Base-by-base conservation (phyloP, 2,888 invertebrate species). In the Aphodius sticticus region DNA sequence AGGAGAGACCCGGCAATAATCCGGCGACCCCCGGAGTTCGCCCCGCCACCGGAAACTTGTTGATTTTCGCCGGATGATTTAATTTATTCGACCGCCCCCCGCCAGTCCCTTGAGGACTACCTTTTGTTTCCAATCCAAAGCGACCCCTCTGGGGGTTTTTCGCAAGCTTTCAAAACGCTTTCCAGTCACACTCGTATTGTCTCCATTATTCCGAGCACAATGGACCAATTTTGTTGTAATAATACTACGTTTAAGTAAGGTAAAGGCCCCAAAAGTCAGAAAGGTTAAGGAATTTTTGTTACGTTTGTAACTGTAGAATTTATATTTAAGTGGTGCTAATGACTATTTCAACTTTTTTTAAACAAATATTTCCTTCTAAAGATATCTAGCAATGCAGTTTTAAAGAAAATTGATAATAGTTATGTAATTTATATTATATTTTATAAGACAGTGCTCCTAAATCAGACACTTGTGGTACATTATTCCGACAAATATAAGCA, bases 11-110 rank as follows among this genome's bases (percentile, higher is more conserved):
- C 12, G 53, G 53, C 12, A 9, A 53, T 53, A 53, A 53, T 53
- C 53, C 53, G 53, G 53, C 12, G 53, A 53, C 53, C 4, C 4
- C 9, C 12, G 26, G 53, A 53, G 53, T 53, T 7, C 53, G 53
- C 53, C 1, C 53, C 53, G 53, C 53, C 53, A 12, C 53, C 53
- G 53, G 12, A 53, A 53, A 53, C 53, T 53, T 53, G 53, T 53
- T 53, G 53, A 53, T 53, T 53, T 53, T 53, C 53, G 53, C 9
- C 53, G 12, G 53, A 53, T 53, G 53, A 53, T 53, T 53, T 53
- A 53, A 53, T 53, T 53, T 53, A 53, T 53, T 53, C 53, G 53
- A 7, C 53, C 36, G 72, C 14, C 72, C n/a, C 15, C 72, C 72
- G 16, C 16, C 70, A 70, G 14, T 70, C 70, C n/a, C 26, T 26